A percentile compares a stretch with the other conserved stretches of the same genome.
These are phyloP conservation scores for Megaleporinus macrocephalus DNA, from an alignment of 2,113 vertebrate genomes.

Conservation along the genomic window DNA sequence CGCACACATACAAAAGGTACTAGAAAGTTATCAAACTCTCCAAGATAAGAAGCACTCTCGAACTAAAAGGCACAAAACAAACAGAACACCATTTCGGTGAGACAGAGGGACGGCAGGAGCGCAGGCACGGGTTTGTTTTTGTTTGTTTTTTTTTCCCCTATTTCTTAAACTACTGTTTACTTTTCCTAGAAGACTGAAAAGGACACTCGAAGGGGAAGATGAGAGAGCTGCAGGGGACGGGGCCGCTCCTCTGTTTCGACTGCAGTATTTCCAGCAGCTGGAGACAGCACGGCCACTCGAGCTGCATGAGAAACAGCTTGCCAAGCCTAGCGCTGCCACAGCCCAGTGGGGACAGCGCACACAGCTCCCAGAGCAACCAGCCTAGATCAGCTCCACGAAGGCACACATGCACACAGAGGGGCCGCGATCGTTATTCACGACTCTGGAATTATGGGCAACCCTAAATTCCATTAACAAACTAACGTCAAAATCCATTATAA, in stretches of 20 bases:
- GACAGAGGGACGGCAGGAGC: not conserved
- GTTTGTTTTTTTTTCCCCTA: no score
- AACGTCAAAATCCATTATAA: slow-evolving; percentile 22
- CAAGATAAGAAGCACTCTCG: not conserved
- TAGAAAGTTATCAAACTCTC: slow-evolving; percentile 20
- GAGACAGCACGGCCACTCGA: slow-evolving; percentile 17
- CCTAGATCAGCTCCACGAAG: slow-evolving; percentile 45
- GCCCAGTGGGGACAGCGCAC: slow-evolving; percentile 36
- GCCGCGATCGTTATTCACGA: not conserved
- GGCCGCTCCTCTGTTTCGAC: not conserved
- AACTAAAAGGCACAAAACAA: slow-evolving; percentile 11
- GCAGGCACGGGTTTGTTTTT: not conserved
- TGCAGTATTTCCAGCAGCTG: slow-evolving; percentile 29
- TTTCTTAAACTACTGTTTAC: not conserved
- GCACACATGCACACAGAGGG: slow-evolving; percentile 25
- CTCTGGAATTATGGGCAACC: slow-evolving; percentile 12
- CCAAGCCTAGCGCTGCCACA: slow-evolving; percentile 18
- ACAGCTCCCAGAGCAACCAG: slow-evolving; percentile 33
- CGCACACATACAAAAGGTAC: slow-evolving; percentile 28
- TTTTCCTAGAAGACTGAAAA: not conserved
- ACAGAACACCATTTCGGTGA: not conserved
- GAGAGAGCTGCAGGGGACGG: not conserved
- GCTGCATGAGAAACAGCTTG: slow-evolving; percentile 48
- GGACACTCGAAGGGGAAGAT: no score
- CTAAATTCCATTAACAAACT: slow-evolving; percentile 2